Conservation (phyloP, 35 echinoderm and acorn worm species). For the Stichopus chloronotus region DNA sequence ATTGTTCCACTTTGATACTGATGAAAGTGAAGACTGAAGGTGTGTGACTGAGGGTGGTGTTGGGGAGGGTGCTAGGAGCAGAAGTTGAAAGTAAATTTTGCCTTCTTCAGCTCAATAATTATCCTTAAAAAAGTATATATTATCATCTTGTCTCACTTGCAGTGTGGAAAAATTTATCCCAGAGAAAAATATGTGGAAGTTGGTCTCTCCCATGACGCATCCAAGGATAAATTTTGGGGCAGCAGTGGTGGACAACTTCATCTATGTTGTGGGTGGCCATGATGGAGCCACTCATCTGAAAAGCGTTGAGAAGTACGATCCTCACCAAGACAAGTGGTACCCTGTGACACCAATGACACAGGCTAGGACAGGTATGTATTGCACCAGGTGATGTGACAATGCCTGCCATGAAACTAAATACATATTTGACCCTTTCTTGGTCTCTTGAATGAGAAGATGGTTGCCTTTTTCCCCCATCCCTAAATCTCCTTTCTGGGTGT, state of each 20-base stretch:
- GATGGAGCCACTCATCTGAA: conserved; percentile 84
- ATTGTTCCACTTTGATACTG: too few species aligned
- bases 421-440: neutral
- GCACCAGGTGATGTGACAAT: neutral
- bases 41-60: too few species aligned
- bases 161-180: conserved; percentile 93
- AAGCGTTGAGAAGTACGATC: conserved; percentile 91
- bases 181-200: conserved; percentile 79
- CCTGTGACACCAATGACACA: conserved; percentile 73
- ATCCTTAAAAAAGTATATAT: too few species aligned
- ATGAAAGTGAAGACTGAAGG: too few species aligned
- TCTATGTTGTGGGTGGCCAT: conserved; percentile 97
- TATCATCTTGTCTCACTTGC: neutral
- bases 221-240: conserved; percentile 95
- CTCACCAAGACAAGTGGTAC: conserved; percentile 82
- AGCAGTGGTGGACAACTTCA: conserved; percentile 80
- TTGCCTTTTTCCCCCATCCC: neutral
- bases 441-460: neutral
- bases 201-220: conserved; percentile 87
- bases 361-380: conserved; percentile 50
- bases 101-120: neutral
- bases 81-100: neutral
- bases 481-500: neutral
- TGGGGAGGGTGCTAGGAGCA: too few species aligned
- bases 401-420: neutral